Percentiles rank a stretch among this genome's conserved stretches.
Conservation (phyloP, 2,888 invertebrate genomes). For the Eristalinus sepulchralis region DNA sequence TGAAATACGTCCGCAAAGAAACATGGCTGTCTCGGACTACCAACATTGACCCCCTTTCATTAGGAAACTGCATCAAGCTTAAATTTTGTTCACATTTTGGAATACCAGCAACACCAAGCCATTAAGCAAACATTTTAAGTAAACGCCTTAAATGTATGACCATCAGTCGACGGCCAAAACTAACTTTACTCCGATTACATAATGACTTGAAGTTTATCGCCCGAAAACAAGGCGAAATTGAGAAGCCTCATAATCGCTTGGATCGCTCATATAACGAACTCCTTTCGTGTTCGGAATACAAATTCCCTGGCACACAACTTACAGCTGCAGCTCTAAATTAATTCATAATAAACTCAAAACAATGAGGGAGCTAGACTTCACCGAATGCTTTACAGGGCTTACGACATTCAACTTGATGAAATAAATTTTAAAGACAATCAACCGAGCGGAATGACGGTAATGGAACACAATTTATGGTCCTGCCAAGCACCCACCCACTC, state of each 20-base stretch:
- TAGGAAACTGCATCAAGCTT: too few species aligned
- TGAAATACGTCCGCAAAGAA: too few species aligned
- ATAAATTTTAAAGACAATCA: slow-evolving; percentile 65
- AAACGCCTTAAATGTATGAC: too few species aligned
- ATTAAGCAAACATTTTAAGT: too few species aligned
- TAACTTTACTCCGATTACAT: too few species aligned
- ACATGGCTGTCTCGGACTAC: too few species aligned
- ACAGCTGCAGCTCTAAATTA: slow-evolving; percentile 29
- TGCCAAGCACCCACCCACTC: slow-evolving; percentile 15
- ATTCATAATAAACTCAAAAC: slow-evolving; percentile 53
- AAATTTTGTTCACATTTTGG: too few species aligned
- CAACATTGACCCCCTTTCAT: too few species aligned
- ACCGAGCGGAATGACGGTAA: slow-evolving; percentile 54
- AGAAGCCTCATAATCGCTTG: not conserved
- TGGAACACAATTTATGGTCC: slow-evolving; percentile 56
- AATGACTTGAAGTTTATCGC: too few species aligned
- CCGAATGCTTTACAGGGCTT: slow-evolving; percentile 38
- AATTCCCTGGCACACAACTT: not conserved
- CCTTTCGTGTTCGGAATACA: not conserved
- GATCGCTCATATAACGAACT: not conserved
- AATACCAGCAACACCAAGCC: too few species aligned
- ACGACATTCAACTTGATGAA: slow-evolving; percentile 55
- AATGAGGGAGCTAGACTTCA: slow-evolving; percentile 23
- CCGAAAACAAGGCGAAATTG: not conserved
- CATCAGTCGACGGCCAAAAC: too few species aligned